A percentile compares a stretch with the other conserved stretches of the same genome.
phyloP scores from a whole-genome alignment of 2,797 vertebrate species.

The Petrocephalus sullivani region DNA sequence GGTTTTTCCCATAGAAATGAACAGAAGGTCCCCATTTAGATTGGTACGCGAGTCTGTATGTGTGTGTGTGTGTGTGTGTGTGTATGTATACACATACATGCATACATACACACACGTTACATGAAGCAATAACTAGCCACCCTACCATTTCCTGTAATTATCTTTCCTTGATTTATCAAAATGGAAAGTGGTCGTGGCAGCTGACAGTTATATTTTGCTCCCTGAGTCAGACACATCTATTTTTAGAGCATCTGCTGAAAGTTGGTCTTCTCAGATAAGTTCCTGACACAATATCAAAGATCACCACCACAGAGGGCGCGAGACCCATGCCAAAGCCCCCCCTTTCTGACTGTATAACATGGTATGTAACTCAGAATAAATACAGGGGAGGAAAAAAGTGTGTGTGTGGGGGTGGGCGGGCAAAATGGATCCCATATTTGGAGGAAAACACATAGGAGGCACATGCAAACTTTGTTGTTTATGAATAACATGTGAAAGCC shows the following conservation, averaged over 20 bases:
- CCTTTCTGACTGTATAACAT: conserved; percentile 37
- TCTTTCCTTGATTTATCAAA: conserved; percentile 32
- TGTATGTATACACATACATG: background rate
- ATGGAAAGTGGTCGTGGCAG: conserved; percentile 31
- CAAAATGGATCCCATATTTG: conserved; percentile 73
- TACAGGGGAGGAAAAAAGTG: conserved; percentile 37
- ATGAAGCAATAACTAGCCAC: conserved; percentile 11
- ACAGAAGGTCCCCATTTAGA: too few relatives aligned
- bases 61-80: too few relatives aligned
- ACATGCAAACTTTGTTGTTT: conserved; percentile 67
- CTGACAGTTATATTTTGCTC: conserved; percentile 43
- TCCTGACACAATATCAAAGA: conserved; percentile 49
- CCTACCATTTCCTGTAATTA: conserved; percentile 31
- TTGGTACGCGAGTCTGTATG: too few relatives aligned
- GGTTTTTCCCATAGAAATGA: too few relatives aligned
- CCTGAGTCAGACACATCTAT: conserved; percentile 41
- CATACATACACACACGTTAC: background rate
- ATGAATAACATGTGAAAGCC: conserved; percentile 73
- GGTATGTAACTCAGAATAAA: conserved; percentile 46
- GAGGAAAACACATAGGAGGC: conserved; percentile 62
- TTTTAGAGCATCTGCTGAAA: conserved; percentile 47
- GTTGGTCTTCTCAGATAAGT: conserved; percentile 52
- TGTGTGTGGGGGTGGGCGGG: conserved; percentile 35
- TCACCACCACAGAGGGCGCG: conserved; percentile 43
- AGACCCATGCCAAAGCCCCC: conserved; percentile 38